These are phyloP conservation scores for Folsomia manolachei DNA, from an alignment of 2,888 invertebrate genomes.

Conservation along the genomic window DNA sequence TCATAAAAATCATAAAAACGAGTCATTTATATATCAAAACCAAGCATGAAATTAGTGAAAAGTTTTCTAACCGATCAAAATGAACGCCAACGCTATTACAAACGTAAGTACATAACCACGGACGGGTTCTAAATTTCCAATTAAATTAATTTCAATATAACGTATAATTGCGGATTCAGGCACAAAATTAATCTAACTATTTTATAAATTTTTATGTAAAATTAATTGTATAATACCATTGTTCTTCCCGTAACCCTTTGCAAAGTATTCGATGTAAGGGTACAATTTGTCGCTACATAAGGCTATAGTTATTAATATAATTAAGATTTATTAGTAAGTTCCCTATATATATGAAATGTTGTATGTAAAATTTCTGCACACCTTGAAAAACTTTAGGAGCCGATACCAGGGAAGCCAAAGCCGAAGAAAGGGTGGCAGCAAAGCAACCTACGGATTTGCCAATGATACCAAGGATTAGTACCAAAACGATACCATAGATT, in stretches of 20 bases:
- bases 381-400: slow-evolving; percentile 72
- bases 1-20: background rate
- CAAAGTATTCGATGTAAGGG: slow-evolving; percentile 88
- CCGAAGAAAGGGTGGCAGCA: slow-evolving; percentile 94
- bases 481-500: no score
- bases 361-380: background rate
- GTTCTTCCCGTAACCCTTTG: slow-evolving; percentile 75
- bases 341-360: no score
- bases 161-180: no score
- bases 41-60: background rate
- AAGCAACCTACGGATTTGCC: no score
- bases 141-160: background rate
- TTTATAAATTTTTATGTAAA: no score
- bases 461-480: no score
- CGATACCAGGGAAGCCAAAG: slow-evolving; percentile 90
- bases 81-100: slow-evolving; percentile 76
- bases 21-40: background rate
- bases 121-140: slow-evolving; percentile 59
- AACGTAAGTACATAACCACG: slow-evolving; percentile 86
- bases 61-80: slow-evolving; percentile 72
- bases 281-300: slow-evolving; percentile 91
- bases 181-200: no score
- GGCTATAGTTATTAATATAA: no score
- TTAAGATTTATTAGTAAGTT: no score
- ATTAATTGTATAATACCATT: no score